Evolutionary conservation across 2,113 vertebrate species (phyloP).

Genomic region (crab-eating macaque (Macaca fascicularis)): T2T-MFA8v1.1 NC_088380.1:22861501-22862000

Average conservation of each 20-base stretch:
- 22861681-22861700: neutral
- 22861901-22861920: neutral
- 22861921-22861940: neutral
- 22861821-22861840: neutral
- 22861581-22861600: neutral
- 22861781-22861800: neutral
- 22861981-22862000: neutral
- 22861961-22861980: neutral
- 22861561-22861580: neutral
- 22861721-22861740: neutral
- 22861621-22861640: neutral
- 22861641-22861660: rapidly evolving
- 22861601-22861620: neutral
- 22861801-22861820: neutral
- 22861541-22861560: neutral
- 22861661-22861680: neutral
- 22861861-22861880: neutral
- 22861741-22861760: neutral
- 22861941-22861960: neutral
- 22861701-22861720: neutral
- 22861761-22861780: neutral
- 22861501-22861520: neutral
- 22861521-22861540: neutral
- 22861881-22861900: rapidly evolving
- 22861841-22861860: neutral